phyloP scores from a whole-genome alignment of 1,140 invertebrate species.

The Pseudomyrmex flavicornis region DNA sequence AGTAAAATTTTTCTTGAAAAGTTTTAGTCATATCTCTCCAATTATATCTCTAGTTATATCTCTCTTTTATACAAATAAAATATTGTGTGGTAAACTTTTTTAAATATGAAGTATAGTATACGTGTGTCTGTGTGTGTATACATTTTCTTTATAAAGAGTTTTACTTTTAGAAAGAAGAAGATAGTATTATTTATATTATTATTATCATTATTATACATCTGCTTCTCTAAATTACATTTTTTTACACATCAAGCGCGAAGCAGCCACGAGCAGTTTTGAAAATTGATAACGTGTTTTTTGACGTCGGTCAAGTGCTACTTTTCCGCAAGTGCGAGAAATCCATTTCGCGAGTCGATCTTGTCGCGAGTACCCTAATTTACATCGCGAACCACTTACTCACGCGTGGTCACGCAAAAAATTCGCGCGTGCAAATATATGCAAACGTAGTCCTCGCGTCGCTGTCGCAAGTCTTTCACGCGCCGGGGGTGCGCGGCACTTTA shows the following conservation, averaged over 20 bases:
- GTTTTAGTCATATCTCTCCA: background rate
- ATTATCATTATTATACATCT: background rate
- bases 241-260: background rate
- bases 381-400: slow-evolving; percentile 71
- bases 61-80: too few species aligned
- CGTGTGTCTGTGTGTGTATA: too few species aligned
- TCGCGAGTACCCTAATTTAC: slow-evolving; percentile 75
- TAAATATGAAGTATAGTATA: too few species aligned
- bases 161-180: too few species aligned
- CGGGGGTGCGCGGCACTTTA: slow-evolving; percentile 69
- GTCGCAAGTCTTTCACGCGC: slow-evolving; percentile 51
- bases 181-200: too few species aligned
- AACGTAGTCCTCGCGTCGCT: slow-evolving; percentile 26
- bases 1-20: background rate
- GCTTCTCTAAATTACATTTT: background rate
- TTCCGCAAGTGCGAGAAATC: background rate
- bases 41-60: too few species aligned
- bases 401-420: slow-evolving; percentile 57
- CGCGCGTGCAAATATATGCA: slow-evolving; percentile 18
- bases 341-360: slow-evolving; percentile 59
- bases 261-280: background rate
- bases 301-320: background rate
- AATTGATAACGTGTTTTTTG: background rate
- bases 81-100: too few species aligned
- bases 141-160: too few species aligned